Evolutionary conservation across 2,113 vertebrate species (phyloP).

Genomic region (Lampris incognitus): DNA sequence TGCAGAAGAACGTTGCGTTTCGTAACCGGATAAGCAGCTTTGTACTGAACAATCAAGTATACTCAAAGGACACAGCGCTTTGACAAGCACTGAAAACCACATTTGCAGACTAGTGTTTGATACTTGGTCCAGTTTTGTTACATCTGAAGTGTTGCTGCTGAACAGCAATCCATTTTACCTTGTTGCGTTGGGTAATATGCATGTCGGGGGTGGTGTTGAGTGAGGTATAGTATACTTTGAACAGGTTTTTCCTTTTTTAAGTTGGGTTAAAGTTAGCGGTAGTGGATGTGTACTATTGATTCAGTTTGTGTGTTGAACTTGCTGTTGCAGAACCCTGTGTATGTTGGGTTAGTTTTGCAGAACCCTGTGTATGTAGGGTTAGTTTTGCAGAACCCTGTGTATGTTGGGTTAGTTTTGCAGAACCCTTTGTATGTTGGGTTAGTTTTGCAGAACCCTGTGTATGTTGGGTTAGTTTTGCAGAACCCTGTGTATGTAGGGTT

Average conservation of each 20-base stretch:
- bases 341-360: neutral
- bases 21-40: neutral
- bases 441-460: neutral
- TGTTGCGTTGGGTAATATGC: slow-evolving; percentile 11
- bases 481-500: neutral
- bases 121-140: slow-evolving; percentile 23
- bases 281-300: slow-evolving; percentile 23
- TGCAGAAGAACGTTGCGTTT: neutral
- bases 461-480: neutral
- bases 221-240: neutral
- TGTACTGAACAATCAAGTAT: neutral
- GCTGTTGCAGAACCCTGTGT: slow-evolving; percentile 16
- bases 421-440: neutral
- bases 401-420: neutral
- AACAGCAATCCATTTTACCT: neutral
- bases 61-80: neutral
- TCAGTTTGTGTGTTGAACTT: slow-evolving; percentile 30
- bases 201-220: neutral
- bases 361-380: neutral
- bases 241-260: slow-evolving; percentile 7
- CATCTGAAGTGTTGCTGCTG: slow-evolving; percentile 19
- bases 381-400: neutral
- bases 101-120: slow-evolving; percentile 25
- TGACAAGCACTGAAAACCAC: neutral
- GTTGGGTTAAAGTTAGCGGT: slow-evolving; percentile 19